Evolutionary conservation across 2,797 vertebrate species (phyloP).

Genomic region (Gallinago stenura): DNA sequence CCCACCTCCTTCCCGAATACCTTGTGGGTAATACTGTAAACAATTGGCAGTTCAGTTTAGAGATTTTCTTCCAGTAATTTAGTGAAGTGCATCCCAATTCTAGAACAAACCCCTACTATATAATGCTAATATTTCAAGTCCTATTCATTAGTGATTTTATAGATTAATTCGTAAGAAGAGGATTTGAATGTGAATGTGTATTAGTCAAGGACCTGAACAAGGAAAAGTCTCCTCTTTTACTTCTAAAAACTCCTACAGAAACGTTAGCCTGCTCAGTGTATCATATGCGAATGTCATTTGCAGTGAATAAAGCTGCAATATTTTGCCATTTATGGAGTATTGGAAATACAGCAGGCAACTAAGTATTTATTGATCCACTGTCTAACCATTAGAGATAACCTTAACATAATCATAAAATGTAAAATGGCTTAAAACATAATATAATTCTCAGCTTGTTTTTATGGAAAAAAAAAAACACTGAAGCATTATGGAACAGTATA

Average conservation of each 20-base stretch:
- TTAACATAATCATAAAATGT: neutral
- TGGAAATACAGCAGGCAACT: neutral
- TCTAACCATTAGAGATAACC: neutral
- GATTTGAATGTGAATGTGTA: neutral
- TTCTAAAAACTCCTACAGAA: neutral
- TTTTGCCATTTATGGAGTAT: neutral
- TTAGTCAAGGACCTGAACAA: neutral
- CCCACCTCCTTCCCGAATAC: neutral
- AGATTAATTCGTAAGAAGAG: neutral
- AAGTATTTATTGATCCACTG: neutral
- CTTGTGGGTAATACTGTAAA: accelerated
- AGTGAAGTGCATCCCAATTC: neutral
- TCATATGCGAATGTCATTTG: neutral
- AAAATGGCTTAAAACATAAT: neutral
- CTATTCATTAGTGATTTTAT: neutral
- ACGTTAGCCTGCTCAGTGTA: neutral
- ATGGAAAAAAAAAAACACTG: neutral
- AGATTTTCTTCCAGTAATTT: neutral
- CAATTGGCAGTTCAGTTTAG: neutral
- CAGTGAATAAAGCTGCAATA: neutral
- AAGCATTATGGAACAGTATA: neutral
- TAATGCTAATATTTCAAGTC: neutral
- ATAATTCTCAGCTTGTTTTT: neutral
- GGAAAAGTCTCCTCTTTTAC: neutral
- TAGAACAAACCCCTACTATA: neutral